A percentile compares a stretch with the other conserved stretches of the same genome.
These are phyloP conservation scores for Ochotona princeps DNA, from an alignment of 2,113 vertebrate species.

Conservation along the genomic window DNA sequence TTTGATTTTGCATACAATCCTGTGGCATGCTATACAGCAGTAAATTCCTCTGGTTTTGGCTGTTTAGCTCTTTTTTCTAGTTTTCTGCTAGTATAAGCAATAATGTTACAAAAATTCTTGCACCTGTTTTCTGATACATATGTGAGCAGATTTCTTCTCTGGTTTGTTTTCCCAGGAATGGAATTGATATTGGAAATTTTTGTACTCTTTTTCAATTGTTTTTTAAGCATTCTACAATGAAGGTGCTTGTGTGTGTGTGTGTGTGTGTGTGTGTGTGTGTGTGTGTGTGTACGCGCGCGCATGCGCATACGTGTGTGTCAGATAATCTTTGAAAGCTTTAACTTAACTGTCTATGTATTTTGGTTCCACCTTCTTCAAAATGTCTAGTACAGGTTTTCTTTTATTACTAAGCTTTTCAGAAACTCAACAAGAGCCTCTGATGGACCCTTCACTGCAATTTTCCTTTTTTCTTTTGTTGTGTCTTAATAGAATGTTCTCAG, in stretches of 20 bases:
- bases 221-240: slow-evolving; percentile 40
- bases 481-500: slow-evolving; percentile 60
- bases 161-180: neutral
- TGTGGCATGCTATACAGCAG: neutral
- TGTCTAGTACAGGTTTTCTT: slow-evolving; percentile 36
- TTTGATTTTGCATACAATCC: slow-evolving; percentile 56
- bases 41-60: neutral
- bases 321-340: slow-evolving; percentile 33
- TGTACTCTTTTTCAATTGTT: neutral
- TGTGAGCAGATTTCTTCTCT: neutral
- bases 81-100: slow-evolving; percentile 14
- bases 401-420: slow-evolving; percentile 55
- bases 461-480: slow-evolving; percentile 53
- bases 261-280: neutral
- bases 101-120: neutral
- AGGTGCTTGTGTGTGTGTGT: neutral
- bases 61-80: slow-evolving; percentile 20
- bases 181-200: slow-evolving; percentile 16
- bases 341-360: slow-evolving; percentile 51
- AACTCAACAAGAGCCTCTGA: slow-evolving; percentile 46
- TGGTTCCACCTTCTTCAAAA: slow-evolving; percentile 59
- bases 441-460: slow-evolving; percentile 56
- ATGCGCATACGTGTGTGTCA: too few relatives aligned
- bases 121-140: slow-evolving; percentile 4
- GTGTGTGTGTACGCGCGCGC: too few relatives aligned